Evolutionary conservation across 2,113 vertebrate species (phyloP).

Genomic region (Brachionichthys hirsutus): DNA sequence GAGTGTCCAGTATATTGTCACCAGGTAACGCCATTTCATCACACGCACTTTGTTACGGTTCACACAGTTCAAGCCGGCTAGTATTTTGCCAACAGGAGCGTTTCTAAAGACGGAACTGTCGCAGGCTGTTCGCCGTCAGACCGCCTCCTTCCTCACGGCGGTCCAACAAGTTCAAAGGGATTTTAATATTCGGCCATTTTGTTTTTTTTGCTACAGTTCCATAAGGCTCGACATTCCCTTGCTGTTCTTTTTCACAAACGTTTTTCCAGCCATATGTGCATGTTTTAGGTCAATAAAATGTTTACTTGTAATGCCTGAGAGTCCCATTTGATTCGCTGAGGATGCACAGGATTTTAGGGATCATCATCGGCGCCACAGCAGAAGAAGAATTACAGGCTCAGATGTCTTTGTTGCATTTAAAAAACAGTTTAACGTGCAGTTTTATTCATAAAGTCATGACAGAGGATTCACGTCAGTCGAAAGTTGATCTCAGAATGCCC

Average conservation of each 20-base stretch:
- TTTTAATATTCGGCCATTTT: slow-evolving; percentile 55
- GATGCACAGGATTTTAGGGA: background rate
- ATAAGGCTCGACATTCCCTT: slow-evolving; percentile 65
- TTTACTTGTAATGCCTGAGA: slow-evolving; percentile 66
- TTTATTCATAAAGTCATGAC: no score
- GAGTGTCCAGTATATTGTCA: slow-evolving; percentile 52
- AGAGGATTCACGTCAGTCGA: no score
- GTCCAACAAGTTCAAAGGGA: slow-evolving; percentile 56
- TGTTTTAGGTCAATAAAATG: slow-evolving; percentile 78
- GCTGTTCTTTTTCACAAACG: slow-evolving; percentile 52
- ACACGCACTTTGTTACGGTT: slow-evolving; percentile 66
- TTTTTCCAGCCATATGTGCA: slow-evolving; percentile 71
- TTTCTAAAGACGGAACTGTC: slow-evolving; percentile 37
- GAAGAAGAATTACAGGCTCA: background rate
- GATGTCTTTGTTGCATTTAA: no score
- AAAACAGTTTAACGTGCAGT: no score
- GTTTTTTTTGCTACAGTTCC: slow-evolving; percentile 61
- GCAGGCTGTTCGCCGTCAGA: slow-evolving; percentile 27
- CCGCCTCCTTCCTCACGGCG: slow-evolving; percentile 12
- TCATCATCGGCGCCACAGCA: background rate
- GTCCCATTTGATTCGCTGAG: slow-evolving; percentile 42
- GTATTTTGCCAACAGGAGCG: slow-evolving; percentile 40
- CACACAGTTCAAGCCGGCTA: slow-evolving; percentile 29
- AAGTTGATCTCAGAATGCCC: background rate
- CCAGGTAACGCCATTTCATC: slow-evolving; percentile 44